A percentile compares a stretch with the other conserved stretches of the same genome.
Evolutionary conservation across 2,888 invertebrate genomes (phyloP).

Genomic region (Eurytoma californica): DNA sequence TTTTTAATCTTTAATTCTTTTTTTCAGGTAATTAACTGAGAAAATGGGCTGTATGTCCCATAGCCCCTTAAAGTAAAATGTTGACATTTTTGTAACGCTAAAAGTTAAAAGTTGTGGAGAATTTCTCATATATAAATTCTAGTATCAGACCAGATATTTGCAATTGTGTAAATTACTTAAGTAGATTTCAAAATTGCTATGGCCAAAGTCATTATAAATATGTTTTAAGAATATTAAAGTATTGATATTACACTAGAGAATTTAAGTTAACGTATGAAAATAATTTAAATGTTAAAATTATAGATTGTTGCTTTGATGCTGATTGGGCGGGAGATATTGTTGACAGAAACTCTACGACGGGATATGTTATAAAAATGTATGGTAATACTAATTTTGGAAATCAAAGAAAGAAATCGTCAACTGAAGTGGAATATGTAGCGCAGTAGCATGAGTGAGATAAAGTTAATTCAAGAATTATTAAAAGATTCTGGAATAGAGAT

Average conservation of each 20-base stretch:
- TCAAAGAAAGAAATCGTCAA: background rate
- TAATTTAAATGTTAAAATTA: background rate
- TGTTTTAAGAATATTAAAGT: background rate
- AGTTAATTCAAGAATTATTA: background rate
- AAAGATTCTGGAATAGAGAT: background rate
- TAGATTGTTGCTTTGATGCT: constrained; percentile 63
- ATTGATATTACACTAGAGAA: background rate
- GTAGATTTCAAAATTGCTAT: constrained; percentile 50
- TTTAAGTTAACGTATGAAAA: background rate
- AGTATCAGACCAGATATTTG: too few relatives aligned
- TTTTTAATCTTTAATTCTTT: too few relatives aligned
- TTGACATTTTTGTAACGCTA: too few relatives aligned
- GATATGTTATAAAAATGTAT: constrained; percentile 15
- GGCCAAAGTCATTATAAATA: too few relatives aligned
- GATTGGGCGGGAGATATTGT: constrained; percentile 67
- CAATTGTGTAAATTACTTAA: background rate
- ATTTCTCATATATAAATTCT: too few relatives aligned
- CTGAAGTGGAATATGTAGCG: background rate
- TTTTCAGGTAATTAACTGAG: too few relatives aligned
- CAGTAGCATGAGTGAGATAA: background rate
- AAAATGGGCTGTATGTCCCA: too few relatives aligned
- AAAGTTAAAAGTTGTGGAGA: too few relatives aligned
- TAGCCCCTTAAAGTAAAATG: too few relatives aligned
- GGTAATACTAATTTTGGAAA: constrained; percentile 2
- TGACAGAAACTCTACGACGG: constrained; percentile 48